Base-by-base conservation (phyloP, 2,113 vertebrate species). In the Rhinopithecus roxellana region DNA sequence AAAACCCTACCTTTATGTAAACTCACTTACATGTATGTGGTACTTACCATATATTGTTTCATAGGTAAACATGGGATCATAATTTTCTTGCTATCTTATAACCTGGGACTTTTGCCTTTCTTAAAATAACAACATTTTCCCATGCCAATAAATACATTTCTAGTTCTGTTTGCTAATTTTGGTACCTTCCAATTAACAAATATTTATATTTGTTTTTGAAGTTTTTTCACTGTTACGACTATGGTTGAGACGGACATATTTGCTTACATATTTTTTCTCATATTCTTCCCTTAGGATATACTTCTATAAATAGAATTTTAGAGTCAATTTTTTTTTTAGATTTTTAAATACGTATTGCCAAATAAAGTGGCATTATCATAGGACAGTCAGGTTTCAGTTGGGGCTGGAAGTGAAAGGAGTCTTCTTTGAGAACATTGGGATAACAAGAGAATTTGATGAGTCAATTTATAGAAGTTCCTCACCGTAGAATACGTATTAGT, bases 141-240 rank as follows among this genome's bases (percentile, higher is more conserved):
- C 25, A 75, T 70, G 35, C 61, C 64, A 86, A n/a, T 67, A 86
- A 35, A 78, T 90, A 89, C 14, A 59, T 45, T 78, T n/a, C 10
- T 95, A 80, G 72, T 89, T 35, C 57, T 92, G 27, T 64, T 81
- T 93, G 2, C 23, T 94, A 92, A 80, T 84, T 85, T 55, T 57
- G 67, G 13, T 72, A 93, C 13, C 6, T 2, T 35, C 30, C 35
- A 82, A n/a, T n/a, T 72, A 94, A 78, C 64, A 12, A 95, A 72
- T 90, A 74, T 82, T 91, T 78, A 77, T 8, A 95, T 92, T 50
- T 91, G 18, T 67, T 81, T 97, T 55, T 30, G 61, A 84, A 17
- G 77, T 67, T 90, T 92, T 43, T 92, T 85, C 55, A 85, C 17
- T 74, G 35, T 45, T 89, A 43, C 35, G 48, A n/a, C 77, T 96